Conservation (phyloP, 2,888 invertebrate genomes). For the Schizaphis graminum region DNA sequence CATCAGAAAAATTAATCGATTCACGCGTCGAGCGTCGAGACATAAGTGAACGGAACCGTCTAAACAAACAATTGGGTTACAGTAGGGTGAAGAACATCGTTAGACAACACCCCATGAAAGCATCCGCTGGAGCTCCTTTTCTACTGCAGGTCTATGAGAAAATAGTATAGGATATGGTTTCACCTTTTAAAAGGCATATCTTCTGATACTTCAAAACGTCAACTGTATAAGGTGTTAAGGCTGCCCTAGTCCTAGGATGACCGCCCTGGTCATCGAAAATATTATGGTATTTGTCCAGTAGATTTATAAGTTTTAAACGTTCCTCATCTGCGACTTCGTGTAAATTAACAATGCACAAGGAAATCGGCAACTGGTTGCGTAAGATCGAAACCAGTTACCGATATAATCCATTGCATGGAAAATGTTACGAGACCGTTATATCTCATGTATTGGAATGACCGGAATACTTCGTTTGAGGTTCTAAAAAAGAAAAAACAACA, state of each 20-base stretch:
- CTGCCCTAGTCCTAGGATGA: not conserved
- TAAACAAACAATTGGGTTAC: slow-evolving; percentile 15
- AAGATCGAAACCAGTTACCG: no score
- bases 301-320: not conserved
- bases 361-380: no score
- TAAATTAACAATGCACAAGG: no score
- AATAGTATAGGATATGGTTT: slow-evolving; percentile 18
- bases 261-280: not conserved
- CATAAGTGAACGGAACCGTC: not conserved
- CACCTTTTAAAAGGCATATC: not conserved
- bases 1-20: not conserved
- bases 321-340: no score
- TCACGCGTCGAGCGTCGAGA: not conserved
- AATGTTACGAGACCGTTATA: not conserved
- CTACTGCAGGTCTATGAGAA: not conserved
- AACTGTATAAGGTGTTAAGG: not conserved
- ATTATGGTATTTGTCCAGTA: not conserved
- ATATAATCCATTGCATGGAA: slow-evolving; percentile 33
- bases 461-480: not conserved
- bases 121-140: not conserved
- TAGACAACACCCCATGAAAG: slow-evolving; percentile 16
- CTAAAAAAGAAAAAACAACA: no score
- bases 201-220: not conserved
- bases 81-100: not conserved
- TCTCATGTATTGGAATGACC: not conserved